A percentile compares a stretch with the other conserved stretches of the same genome.
phyloP scores from a whole-genome alignment of 2,113 vertebrate genomes.

The Rhinichthys klamathensis region DNA sequence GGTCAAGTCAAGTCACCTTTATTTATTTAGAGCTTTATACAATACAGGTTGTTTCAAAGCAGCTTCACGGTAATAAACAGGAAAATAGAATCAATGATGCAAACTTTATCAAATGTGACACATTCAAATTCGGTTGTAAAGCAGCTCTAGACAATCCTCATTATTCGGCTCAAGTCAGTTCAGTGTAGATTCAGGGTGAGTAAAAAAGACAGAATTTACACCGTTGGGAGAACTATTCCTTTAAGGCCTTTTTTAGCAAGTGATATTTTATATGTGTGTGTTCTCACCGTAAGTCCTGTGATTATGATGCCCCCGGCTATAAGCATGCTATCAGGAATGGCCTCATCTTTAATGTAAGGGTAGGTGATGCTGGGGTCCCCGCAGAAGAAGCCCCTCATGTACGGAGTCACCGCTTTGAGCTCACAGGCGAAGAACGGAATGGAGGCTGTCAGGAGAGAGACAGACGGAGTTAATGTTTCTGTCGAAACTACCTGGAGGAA shows the following conservation, averaged over 20 bases:
- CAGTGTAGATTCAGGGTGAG: not conserved
- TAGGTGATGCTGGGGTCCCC: slow-evolving; percentile 78
- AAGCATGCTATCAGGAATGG: slow-evolving; percentile 74
- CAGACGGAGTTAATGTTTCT: slow-evolving; percentile 42
- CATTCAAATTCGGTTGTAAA: too few relatives aligned
- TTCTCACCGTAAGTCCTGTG: slow-evolving; percentile 74
- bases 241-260: not conserved
- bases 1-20: too few relatives aligned
- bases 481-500: slow-evolving; percentile 7
- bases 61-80: too few relatives aligned
- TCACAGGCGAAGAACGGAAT: slow-evolving; percentile 81
- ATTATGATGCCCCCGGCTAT: slow-evolving; percentile 76
- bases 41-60: too few relatives aligned
- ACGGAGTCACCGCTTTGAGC: slow-evolving; percentile 72
- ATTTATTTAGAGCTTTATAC: too few relatives aligned
- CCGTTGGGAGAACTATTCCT: not conserved
- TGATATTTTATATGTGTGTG: slow-evolving; percentile 5
- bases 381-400: slow-evolving; percentile 80
- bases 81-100: too few relatives aligned
- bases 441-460: slow-evolving; percentile 72
- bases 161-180: too few relatives aligned
- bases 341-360: slow-evolving; percentile 66
- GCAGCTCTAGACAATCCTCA: too few relatives aligned
- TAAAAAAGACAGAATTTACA: not conserved
- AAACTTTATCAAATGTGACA: too few relatives aligned